Conservation (phyloP, 2,888 invertebrate genomes). For the Epistrophe grossulariae region DNA sequence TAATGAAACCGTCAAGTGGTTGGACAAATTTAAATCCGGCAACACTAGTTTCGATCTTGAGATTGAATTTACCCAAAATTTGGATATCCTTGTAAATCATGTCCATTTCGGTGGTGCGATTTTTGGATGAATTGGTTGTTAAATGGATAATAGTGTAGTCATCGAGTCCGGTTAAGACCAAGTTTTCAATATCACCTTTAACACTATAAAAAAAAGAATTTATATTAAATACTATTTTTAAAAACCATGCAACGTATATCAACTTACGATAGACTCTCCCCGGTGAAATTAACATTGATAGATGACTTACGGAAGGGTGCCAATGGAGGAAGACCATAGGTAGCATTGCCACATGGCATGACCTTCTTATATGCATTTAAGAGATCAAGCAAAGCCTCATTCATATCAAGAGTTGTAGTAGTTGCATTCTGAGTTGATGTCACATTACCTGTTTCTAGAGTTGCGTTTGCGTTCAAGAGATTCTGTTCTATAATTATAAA, state of each 20-base stretch:
- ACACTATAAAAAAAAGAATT: constrained; percentile 47
- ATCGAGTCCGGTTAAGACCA: constrained; percentile 77
- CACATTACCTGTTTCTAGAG: background rate
- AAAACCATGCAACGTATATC: background rate
- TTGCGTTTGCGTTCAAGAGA: background rate
- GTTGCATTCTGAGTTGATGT: constrained; percentile 15
- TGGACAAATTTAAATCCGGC: constrained; percentile 69
- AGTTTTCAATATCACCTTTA: constrained; percentile 78
- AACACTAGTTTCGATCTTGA: constrained; percentile 60
- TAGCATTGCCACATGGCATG: constrained; percentile 79
- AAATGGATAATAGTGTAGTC: constrained; percentile 76
- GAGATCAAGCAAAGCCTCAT: constrained; percentile 75
- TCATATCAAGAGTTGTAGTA: constrained; percentile 61
- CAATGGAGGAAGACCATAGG: constrained; percentile 77
- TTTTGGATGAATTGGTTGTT: constrained; percentile 69
- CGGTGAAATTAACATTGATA: background rate
- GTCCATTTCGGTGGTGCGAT: constrained; percentile 77
- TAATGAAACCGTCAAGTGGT: constrained; percentile 26
- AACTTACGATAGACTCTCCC: constrained; percentile 48
- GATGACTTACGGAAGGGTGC: constrained; percentile 75
- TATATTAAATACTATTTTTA: background rate
- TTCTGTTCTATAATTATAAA: background rate
- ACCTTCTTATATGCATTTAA: constrained; percentile 76
- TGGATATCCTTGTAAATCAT: constrained; percentile 77
- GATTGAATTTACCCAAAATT: constrained; percentile 75